Conservation (phyloP, 1,140 invertebrate genomes). For the Micrasema longulum region DNA sequence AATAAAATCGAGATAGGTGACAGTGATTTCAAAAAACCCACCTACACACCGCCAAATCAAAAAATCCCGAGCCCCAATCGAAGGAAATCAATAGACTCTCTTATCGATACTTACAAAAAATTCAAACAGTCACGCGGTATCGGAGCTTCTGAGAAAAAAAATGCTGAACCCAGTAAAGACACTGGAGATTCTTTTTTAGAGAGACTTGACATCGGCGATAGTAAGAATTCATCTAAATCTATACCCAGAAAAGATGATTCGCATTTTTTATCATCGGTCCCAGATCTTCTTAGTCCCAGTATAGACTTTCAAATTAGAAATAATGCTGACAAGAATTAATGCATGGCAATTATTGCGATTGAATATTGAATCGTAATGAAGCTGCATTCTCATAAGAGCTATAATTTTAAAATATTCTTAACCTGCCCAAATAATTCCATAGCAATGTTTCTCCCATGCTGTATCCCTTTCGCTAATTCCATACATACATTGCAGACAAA, state of each 20-base stretch:
- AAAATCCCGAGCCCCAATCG: conserved; percentile 6
- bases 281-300: conserved; percentile 30
- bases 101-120: conserved; percentile 17
- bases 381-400: no score
- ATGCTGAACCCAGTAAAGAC: not conserved
- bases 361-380: no score
- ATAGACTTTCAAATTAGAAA: conserved; percentile 25
- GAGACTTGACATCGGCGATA: conserved; percentile 12
- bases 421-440: no score
- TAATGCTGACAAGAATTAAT: not conserved
- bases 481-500: no score
- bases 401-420: no score
- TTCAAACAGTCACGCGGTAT: conserved; percentile 19
- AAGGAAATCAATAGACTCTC: conserved; percentile 8
- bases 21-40: conserved; percentile 7
- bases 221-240: not conserved
- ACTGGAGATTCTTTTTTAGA: conserved; percentile 37
- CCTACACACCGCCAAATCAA: not conserved
- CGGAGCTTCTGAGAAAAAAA: conserved; percentile 1
- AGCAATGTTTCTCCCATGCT: no score
- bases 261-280: conserved; percentile 13
- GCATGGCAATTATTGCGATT: no score
- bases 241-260: not conserved
- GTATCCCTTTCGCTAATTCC: no score
- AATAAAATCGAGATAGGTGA: conserved; percentile 3